Evolutionary conservation across 2,113 vertebrate genomes (phyloP).

Genomic region (Mastomys natalensis): DNA sequence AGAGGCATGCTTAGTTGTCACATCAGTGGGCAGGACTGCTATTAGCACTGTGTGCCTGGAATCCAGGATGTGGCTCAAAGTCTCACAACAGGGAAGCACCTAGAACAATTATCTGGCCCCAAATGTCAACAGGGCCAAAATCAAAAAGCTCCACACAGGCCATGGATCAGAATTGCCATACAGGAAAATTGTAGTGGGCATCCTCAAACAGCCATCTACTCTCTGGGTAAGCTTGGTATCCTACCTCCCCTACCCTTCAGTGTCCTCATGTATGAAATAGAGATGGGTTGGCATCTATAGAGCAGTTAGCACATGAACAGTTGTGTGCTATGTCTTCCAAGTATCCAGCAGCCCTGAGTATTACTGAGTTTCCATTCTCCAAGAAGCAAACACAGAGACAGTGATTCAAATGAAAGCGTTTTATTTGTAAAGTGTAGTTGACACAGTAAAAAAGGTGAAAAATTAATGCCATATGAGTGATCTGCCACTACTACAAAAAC

Average conservation of each 20-base stretch:
- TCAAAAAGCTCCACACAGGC: too few relatives aligned
- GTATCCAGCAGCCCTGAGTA: background rate
- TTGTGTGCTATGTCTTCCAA: background rate
- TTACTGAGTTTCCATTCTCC: background rate
- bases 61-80: background rate
- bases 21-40: background rate
- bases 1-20: background rate
- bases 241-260: background rate
- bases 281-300: background rate
- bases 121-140: background rate
- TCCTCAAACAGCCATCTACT: rapidly evolving
- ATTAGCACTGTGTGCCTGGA: background rate
- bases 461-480: background rate
- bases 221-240: background rate
- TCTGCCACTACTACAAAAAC: background rate
- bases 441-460: background rate
- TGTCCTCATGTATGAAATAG: background rate
- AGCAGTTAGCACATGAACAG: too few relatives aligned
- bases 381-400: background rate
- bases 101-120: background rate
- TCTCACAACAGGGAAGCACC: background rate
- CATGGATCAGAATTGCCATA: background rate
- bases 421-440: background rate
- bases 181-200: background rate
- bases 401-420: background rate